Evolutionary conservation across 2,888 invertebrate species (phyloP).

Genomic region (Marronus borbonicus): DNA sequence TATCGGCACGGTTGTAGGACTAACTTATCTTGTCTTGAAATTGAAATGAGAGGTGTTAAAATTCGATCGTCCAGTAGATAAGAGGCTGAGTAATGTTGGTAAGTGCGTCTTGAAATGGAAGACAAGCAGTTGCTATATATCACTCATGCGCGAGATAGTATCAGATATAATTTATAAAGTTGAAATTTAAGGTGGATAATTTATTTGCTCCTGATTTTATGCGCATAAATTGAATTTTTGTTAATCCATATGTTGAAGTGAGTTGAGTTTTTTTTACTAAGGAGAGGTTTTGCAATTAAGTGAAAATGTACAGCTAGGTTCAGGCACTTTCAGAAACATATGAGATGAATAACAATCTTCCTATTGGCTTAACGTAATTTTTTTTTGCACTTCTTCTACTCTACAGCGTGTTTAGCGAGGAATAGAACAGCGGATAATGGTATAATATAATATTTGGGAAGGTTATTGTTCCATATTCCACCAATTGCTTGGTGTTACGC

Average conservation of each 20-base stretch:
- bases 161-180: conserved; percentile 33
- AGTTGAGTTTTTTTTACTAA: too few relatives aligned
- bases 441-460: too few relatives aligned
- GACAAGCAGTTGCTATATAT: conserved; percentile 11
- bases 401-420: too few relatives aligned
- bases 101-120: conserved; percentile 18
- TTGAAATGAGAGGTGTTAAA: conserved; percentile 36
- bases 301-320: too few relatives aligned
- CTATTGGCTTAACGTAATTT: too few relatives aligned
- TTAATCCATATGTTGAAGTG: not conserved
- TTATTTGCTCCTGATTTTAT: conserved; percentile 3
- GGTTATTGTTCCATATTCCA: too few relatives aligned
- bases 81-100: conserved; percentile 21
- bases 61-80: conserved; percentile 20
- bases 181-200: conserved; percentile 10
- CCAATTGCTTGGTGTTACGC: too few relatives aligned
- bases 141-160: conserved; percentile 13
- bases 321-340: too few relatives aligned
- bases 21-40: not conserved
- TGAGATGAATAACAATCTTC: too few relatives aligned
- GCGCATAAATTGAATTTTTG: not conserved
- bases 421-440: too few relatives aligned
- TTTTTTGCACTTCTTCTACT: not conserved
- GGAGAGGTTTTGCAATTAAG: too few relatives aligned
- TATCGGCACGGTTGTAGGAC: too few relatives aligned